A percentile compares a stretch with the other conserved stretches of the same genome.
phyloP scores from a whole-genome alignment of 2,797 vertebrate species.

The Eurystomus glaucurus region DNA sequence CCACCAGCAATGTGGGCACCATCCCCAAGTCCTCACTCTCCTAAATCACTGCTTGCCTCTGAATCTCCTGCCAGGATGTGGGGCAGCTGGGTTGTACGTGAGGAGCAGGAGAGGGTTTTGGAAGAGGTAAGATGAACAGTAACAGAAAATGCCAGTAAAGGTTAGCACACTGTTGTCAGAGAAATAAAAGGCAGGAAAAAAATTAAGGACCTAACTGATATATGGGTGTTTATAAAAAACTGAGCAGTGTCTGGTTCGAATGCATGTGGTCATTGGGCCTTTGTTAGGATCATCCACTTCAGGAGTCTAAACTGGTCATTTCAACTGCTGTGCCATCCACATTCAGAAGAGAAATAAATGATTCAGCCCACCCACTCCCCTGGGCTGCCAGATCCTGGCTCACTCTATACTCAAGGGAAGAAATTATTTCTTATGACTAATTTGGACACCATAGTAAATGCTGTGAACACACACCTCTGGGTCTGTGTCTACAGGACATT shows the following conservation, averaged over 20 bases:
- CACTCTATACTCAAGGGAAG: background rate
- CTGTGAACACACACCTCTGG: background rate
- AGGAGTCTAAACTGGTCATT: constrained; percentile 8
- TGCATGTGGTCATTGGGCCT: background rate
- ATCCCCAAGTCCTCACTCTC: background rate
- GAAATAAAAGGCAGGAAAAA: background rate
- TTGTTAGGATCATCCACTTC: background rate
- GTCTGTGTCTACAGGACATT: background rate
- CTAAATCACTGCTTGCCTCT: background rate
- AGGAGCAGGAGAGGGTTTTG: background rate
- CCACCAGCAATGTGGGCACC: background rate
- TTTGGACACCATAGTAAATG: constrained; percentile 24
- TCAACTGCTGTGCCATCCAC: constrained; percentile 6
- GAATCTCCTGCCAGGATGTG: background rate
- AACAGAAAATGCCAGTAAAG: background rate
- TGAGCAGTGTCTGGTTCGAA: background rate
- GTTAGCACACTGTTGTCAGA: background rate
- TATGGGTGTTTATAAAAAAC: background rate
- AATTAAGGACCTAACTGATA: background rate
- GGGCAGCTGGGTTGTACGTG: background rate
- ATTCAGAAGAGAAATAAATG: constrained; percentile 41
- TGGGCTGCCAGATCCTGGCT: constrained; percentile 25
- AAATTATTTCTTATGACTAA: constrained; percentile 49
- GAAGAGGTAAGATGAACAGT: background rate
- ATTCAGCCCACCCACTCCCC: constrained; percentile 33